Conservation (phyloP, 1,140 invertebrate genomes). For the Aphidius ervi region DNA sequence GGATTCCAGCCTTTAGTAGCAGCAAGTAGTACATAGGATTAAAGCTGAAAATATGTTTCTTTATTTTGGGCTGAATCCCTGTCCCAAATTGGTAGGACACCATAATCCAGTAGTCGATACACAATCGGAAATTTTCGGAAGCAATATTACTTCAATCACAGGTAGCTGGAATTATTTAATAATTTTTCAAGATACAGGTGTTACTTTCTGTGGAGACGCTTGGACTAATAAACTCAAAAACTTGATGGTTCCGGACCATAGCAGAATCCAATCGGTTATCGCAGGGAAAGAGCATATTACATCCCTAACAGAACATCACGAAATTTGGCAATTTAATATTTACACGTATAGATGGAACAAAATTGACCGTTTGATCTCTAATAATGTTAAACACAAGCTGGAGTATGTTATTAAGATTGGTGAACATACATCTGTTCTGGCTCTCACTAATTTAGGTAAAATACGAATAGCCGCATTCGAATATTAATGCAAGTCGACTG, state of each 20-base stretch:
- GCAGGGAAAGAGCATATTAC: conserved; percentile 24
- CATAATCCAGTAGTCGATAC: too few species aligned
- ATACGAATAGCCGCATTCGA: background rate
- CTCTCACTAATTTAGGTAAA: conserved; percentile 46
- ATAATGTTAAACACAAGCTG: conserved; percentile 19
- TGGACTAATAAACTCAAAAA: background rate
- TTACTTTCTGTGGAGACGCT: background rate
- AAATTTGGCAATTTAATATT: conserved; percentile 43
- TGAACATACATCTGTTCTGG: conserved; percentile 35
- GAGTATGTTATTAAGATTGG: conserved; percentile 40
- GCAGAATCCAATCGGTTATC: conserved; percentile 2
- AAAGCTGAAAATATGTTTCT: too few species aligned
- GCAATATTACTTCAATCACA: too few species aligned
- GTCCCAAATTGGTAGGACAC: too few species aligned
- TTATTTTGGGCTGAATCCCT: too few species aligned
- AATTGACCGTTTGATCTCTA: conserved; percentile 35
- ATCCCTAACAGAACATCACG: conserved; percentile 32
- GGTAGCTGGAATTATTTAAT: conserved; percentile 10
- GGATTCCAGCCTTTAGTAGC: too few species aligned
- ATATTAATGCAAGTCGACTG: background rate
- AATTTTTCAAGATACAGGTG: conserved; percentile 1
- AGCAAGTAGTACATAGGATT: too few species aligned
- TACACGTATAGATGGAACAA: conserved; percentile 41
- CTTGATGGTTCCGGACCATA: background rate
- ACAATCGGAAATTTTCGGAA: too few species aligned